Evolutionary conservation across 2,888 invertebrate species (phyloP).

Genomic region (Pandemis heparana): DNA sequence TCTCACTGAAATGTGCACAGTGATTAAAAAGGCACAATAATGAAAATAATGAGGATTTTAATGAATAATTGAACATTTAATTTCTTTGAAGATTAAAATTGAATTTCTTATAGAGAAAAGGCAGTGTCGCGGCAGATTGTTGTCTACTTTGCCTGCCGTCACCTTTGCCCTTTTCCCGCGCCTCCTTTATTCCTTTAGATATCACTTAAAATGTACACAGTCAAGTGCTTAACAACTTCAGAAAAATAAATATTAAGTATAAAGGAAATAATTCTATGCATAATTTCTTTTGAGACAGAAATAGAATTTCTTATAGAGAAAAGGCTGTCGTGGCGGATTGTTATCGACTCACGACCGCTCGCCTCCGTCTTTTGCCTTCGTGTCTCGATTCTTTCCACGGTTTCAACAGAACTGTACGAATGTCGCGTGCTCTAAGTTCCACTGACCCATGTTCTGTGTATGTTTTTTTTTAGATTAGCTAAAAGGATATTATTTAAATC

Average conservation of each 20-base stretch:
- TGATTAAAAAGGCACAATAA: too few relatives aligned
- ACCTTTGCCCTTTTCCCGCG: too few relatives aligned
- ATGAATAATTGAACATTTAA: too few relatives aligned
- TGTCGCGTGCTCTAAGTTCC: constrained; percentile 1
- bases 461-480: not conserved
- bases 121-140: too few relatives aligned
- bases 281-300: constrained; percentile 21
- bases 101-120: too few relatives aligned
- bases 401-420: not conserved
- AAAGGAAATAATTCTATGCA: not conserved
- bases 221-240: not conserved
- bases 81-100: too few relatives aligned
- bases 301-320: constrained; percentile 48
- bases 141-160: too few relatives aligned
- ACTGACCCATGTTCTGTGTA: not conserved
- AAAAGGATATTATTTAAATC: not conserved
- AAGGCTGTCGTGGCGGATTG: constrained; percentile 49
- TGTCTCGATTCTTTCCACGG: not conserved
- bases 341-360: constrained; percentile 56
- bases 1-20: too few relatives aligned
- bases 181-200: too few relatives aligned
- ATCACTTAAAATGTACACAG: not conserved
- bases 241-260: not conserved
- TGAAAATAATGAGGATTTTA: too few relatives aligned
- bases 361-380: constrained; percentile 17